Evolutionary conservation across 2,113 vertebrate genomes (phyloP).

Genomic region (Connochaetes taurinus): DNA sequence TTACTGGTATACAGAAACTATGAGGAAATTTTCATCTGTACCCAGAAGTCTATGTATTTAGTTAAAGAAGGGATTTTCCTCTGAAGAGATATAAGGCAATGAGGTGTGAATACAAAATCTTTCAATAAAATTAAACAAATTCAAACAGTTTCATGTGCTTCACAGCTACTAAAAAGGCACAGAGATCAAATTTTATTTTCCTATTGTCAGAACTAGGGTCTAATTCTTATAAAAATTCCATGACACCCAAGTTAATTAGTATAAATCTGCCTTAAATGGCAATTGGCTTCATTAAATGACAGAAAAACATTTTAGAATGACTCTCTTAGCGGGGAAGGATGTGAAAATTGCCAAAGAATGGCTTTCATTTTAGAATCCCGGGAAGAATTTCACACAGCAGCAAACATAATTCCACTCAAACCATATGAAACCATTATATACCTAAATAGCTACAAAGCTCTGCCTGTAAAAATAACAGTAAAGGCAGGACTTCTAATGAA

Average conservation of each 20-base stretch:
- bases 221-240: constrained; percentile 3
- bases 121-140: background rate
- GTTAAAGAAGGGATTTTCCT: background rate
- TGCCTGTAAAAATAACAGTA: constrained; percentile 45
- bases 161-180: background rate
- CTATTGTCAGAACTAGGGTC: background rate
- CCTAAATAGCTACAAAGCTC: constrained; percentile 35
- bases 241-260: constrained; percentile 42
- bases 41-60: background rate
- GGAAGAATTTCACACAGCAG: constrained; percentile 36
- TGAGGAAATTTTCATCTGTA: background rate
- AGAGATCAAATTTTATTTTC: constrained; percentile 17
- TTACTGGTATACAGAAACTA: background rate
- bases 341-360: constrained; percentile 22
- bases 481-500: background rate
- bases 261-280: constrained; percentile 38
- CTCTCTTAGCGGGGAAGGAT: background rate
- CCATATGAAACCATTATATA: constrained; percentile 21
- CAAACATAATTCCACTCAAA: constrained; percentile 52
- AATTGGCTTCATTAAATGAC: constrained; percentile 27
- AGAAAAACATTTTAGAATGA: background rate
- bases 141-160: background rate
- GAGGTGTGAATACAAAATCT: background rate
- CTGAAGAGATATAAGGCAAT: background rate
- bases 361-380: constrained; percentile 40